Percentiles rank a stretch among this genome's conserved stretches.
Evolutionary conservation across 2,888 invertebrate species (phyloP).

Genomic region (Escarpia spicata): DNA sequence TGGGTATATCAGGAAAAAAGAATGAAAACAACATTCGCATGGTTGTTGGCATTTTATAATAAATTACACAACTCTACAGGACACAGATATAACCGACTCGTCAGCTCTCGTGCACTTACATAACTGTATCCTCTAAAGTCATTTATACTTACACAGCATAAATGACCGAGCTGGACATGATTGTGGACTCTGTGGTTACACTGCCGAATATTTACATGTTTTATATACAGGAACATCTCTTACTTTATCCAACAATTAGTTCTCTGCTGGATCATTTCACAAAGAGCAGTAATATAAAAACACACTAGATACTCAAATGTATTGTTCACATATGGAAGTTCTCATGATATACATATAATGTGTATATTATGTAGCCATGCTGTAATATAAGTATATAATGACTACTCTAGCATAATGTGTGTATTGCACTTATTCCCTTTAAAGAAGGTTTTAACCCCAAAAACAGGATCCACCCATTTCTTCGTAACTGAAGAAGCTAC

Average conservation of each 20-base stretch:
- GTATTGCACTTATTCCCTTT: background rate
- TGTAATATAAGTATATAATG: background rate
- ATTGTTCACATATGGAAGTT: too few species aligned
- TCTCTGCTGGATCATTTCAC: background rate
- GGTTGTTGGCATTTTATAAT: conserved; percentile 10
- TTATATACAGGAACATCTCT: background rate
- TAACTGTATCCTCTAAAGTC: background rate
- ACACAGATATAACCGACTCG: background rate
- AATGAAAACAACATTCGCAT: background rate
- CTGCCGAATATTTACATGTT: background rate
- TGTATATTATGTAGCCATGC: background rate
- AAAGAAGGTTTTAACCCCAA: background rate
- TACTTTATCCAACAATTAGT: background rate
- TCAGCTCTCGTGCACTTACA: background rate
- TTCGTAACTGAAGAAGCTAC: background rate
- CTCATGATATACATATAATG: too few species aligned
- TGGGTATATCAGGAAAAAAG: background rate
- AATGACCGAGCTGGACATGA: background rate
- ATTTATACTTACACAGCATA: background rate
- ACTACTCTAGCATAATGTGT: background rate
- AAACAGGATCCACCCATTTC: too few species aligned
- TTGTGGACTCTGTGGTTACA: background rate
- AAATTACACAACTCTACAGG: background rate
- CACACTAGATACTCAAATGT: too few species aligned
- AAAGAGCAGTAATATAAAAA: too few species aligned